Percentiles rank a stretch among this genome's conserved stretches.
phyloP scores from a whole-genome alignment of 2,888 invertebrate genomes.

The Eupithecia exiguata region DNA sequence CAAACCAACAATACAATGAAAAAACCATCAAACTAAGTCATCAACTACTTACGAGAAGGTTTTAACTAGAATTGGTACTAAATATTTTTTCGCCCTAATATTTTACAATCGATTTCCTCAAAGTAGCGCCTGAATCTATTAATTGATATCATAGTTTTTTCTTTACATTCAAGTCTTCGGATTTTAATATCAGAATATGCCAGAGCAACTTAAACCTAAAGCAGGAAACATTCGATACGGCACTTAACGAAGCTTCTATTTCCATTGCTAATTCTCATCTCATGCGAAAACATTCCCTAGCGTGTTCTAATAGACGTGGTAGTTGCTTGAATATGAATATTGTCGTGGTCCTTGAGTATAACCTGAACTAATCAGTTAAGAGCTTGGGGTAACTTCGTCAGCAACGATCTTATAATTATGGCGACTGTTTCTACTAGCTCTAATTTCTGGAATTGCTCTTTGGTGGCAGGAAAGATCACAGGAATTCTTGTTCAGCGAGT shows the following conservation, averaged over 20 bases:
- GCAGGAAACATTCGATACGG: constrained; percentile 49
- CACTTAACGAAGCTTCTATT: constrained; percentile 55
- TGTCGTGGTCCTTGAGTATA: constrained; percentile 52
- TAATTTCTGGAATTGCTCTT: constrained; percentile 5
- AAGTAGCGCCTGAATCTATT: no score
- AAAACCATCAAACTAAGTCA: no score
- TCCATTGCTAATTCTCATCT: constrained; percentile 55
- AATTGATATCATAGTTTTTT: no score
- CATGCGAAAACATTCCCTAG: constrained; percentile 35
- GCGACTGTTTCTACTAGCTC: constrained; percentile 4
- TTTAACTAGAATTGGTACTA: no score
- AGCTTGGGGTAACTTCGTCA: constrained; percentile 27
- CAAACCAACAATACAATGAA: no score
- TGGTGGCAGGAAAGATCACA: neutral
- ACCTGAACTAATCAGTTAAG: constrained; percentile 60
- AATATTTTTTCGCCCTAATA: no score
- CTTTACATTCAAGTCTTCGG: neutral
- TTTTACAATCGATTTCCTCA: no score
- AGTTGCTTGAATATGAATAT: constrained; percentile 42
- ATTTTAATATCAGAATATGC: constrained; percentile 10
- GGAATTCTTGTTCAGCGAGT: neutral
- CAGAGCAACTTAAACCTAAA: constrained; percentile 34
- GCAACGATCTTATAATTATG: constrained; percentile 20
- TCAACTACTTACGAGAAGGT: no score
- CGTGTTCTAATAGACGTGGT: constrained; percentile 15